Percentiles rank a stretch among this genome's conserved stretches.
phyloP scores from a whole-genome alignment of 2,797 vertebrate genomes.

The Chiloscyllium punctatum region DNA sequence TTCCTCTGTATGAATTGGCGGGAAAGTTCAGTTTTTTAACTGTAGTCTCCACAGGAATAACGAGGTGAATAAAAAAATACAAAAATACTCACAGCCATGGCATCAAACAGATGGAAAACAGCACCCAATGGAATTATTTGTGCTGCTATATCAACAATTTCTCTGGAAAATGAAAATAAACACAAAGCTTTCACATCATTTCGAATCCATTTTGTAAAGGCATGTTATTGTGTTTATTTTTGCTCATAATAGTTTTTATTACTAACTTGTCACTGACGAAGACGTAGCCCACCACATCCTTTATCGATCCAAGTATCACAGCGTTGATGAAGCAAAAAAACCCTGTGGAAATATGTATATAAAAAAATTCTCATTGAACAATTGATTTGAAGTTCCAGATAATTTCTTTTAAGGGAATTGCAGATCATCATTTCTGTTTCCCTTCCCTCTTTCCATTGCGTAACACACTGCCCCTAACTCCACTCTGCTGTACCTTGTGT shows the following conservation, averaged over 20 bases:
- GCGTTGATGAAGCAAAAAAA: no score
- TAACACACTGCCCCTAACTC: no score
- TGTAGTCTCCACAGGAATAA: no score
- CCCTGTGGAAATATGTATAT: no score
- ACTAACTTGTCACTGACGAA: no score
- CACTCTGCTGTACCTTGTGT: no score
- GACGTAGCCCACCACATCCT: no score
- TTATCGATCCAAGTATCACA: no score
- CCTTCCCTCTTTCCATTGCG: no score
- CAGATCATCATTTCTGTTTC: neutral
- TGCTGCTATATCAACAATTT: conserved; percentile 63
- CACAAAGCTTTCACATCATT: neutral
- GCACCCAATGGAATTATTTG: conserved; percentile 62
- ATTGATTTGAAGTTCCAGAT: neutral
- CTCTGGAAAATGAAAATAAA: conserved; percentile 53
- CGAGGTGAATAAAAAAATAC: neutral
- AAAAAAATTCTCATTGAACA: no score
- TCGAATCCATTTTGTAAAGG: neutral
- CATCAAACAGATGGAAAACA: conserved; percentile 68
- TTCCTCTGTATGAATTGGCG: no score
- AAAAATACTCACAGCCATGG: conserved; percentile 60
- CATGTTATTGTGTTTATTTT: neutral
- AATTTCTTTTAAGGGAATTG: neutral
- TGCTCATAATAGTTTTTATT: fast-evolving
- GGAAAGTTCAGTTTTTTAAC: no score